Base-by-base conservation (phyloP, 1,140 invertebrate genomes). In the Sminthurides bifidus region DNA sequence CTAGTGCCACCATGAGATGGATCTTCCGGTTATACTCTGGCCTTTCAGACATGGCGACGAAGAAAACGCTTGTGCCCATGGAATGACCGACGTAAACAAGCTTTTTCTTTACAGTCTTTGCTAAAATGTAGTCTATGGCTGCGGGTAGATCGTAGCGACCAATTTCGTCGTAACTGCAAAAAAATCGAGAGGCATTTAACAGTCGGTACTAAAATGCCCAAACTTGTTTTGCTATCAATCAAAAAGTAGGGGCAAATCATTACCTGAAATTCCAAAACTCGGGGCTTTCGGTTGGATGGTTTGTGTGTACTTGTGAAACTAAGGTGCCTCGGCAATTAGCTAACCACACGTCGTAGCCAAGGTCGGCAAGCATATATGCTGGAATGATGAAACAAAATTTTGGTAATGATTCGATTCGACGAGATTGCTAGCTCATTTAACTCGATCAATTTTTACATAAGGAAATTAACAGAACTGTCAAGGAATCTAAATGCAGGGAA, bases 341-440 rank as follows among this genome's bases (percentile, higher is more conserved):
- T 59, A 83, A 62, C 82, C 82, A 84, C 0, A 88, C 84, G 65
- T 88, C 85, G 61, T 80, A 88, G 24, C 84, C 84, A 53, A 70
- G 64, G 57, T 81, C 76, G 0, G 78, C 74, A 19, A 83, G 69
- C 12, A 76, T 64, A 59, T 81, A 84, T 6, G 68, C 82, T 81
- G 14, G n/a, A n/a, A n/a, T n/a, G n/a, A n/a, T n/a, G n/a, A n/a
- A n/a, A n/a, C n/a, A n/a, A n/a, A n/a, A n/a, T n/a, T n/a, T n/a
- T n/a, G n/a, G n/a, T n/a, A n/a, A n/a, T n/a, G n/a, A n/a, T n/a
- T n/a, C n/a, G n/a, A n/a, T n/a, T n/a, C n/a, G n/a, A n/a, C 5
- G 19, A 19, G 6, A 46, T 29, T 10, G 44, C n/a, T 21, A 30
- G 26, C 26, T 26, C 45, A 44, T 10, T 24, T 21, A 19, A 57